Conservation (phyloP, 37 sponge, comb jelly and placozoan genomes). For the Corticium candelabrum region DNA sequence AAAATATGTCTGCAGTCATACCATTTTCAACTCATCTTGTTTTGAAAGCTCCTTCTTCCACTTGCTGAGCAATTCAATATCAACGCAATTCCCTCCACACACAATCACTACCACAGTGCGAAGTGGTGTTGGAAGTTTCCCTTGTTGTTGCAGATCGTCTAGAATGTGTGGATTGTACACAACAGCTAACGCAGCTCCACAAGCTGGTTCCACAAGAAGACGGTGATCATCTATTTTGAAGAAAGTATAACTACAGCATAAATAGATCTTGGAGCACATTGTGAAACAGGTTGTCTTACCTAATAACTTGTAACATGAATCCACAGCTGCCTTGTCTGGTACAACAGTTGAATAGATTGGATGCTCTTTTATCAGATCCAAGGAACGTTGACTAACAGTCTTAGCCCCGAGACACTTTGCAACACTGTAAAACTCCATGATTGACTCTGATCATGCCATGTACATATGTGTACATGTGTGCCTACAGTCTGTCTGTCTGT, state of each 20-base stretch:
- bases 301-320: slow-evolving; percentile 62
- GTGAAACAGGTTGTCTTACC: slow-evolving; percentile 14
- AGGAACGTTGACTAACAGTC: slow-evolving; percentile 45
- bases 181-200: slow-evolving; percentile 85
- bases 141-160: slow-evolving; percentile 24
- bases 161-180: slow-evolving; percentile 39
- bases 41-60: slow-evolving; percentile 72
- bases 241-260: too few species aligned
- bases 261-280: background rate
- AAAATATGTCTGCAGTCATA: too few species aligned
- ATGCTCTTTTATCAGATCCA: slow-evolving; percentile 38
- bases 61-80: slow-evolving; percentile 39
- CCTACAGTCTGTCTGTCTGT: too few species aligned
- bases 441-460: too few species aligned
- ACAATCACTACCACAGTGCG: slow-evolving; percentile 62
- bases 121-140: slow-evolving; percentile 32
- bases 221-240: slow-evolving; percentile 60
- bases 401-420: slow-evolving; percentile 76
- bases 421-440: slow-evolving; percentile 31
- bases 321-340: slow-evolving; percentile 62
- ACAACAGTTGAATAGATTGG: slow-evolving; percentile 40
- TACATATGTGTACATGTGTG: too few species aligned
- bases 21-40: too few species aligned
- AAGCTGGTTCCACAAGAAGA: slow-evolving; percentile 77
- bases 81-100: slow-evolving; percentile 86